Evolutionary conservation across 2,113 vertebrate genomes (phyloP).

Genomic region (Dissostichus mawsoni): DNA sequence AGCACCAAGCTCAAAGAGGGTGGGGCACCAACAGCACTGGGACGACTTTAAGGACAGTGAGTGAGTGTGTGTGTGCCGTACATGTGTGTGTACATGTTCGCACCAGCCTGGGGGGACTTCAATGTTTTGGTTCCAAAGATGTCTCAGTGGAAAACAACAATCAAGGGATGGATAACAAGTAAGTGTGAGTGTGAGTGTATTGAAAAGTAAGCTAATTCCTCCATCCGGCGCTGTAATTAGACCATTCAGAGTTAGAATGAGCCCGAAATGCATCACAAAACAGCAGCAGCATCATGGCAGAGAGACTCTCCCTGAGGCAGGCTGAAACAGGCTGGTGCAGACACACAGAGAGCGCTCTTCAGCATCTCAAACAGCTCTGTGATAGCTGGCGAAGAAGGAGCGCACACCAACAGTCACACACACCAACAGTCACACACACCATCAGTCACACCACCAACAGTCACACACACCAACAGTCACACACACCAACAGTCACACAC

Average conservation of each 20-base stretch:
- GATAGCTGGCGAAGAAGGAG: constrained; percentile 30
- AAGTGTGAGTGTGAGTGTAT: constrained; percentile 28
- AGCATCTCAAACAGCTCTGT: constrained; percentile 64
- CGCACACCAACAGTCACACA: constrained; percentile 25
- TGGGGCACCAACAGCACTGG: constrained; percentile 53
- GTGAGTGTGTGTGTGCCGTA: constrained; percentile 38
- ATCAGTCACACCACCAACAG: no score
- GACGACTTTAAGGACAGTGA: constrained; percentile 60
- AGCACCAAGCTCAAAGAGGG: constrained; percentile 44
- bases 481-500: background rate
- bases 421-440: no score
- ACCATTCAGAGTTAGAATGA: constrained; percentile 48
- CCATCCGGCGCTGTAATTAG: constrained; percentile 38
- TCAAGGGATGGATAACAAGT: constrained; percentile 62
- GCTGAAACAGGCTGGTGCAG: constrained; percentile 47
- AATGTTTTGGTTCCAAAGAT: constrained; percentile 65
- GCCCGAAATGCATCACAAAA: constrained; percentile 38
- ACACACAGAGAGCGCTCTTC: constrained; percentile 47
- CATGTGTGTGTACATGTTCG: constrained; percentile 16
- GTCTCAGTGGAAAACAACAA: constrained; percentile 70
- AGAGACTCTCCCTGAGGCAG: constrained; percentile 48
- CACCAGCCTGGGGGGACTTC: constrained; percentile 47
- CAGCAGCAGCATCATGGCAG: constrained; percentile 51
- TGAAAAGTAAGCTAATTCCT: constrained; percentile 54
- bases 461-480: no score